phyloP scores from a whole-genome alignment of 2,797 vertebrate species.

The Pogonophryne albipinna region DNA sequence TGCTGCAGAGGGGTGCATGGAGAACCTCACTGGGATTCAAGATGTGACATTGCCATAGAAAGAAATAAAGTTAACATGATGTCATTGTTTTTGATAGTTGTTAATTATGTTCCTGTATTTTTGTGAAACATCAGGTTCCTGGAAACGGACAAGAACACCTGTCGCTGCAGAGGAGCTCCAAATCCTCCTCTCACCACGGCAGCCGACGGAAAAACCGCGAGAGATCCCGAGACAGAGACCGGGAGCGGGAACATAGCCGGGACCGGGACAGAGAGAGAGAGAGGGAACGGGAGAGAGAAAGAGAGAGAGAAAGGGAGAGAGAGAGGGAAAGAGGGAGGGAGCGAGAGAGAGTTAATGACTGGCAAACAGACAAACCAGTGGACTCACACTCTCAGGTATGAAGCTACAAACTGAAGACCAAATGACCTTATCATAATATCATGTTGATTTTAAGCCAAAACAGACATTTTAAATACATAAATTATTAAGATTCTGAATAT shows the following conservation, averaged over 20 bases:
- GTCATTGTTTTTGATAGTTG: not conserved
- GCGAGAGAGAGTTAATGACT: conserved; percentile 83
- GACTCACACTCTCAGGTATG: conserved; percentile 94
- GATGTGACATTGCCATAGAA: not conserved
- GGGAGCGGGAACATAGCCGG: conserved; percentile 75
- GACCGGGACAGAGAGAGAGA: conserved; percentile 82
- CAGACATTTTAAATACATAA: not conserved
- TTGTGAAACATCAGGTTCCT: conserved; percentile 85
- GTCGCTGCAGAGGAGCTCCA: conserved; percentile 91
- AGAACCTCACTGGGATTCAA: conserved; percentile 24
- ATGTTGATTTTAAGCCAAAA: not conserved
- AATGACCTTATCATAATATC: not conserved
- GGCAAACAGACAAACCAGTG: conserved; percentile 93
- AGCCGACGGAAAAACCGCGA: conserved; percentile 95
- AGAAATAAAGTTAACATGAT: not conserved
- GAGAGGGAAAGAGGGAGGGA: conserved; percentile 78
- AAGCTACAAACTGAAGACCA: not conserved
- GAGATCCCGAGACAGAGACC: conserved; percentile 86
- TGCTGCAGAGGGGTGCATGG: conserved; percentile 65
- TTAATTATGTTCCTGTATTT: not conserved
- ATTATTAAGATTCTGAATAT: not conserved
- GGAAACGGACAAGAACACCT: conserved; percentile 93
- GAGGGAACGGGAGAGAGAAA: conserved; percentile 76
- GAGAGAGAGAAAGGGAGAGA: conserved; percentile 77
- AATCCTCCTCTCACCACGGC: conserved; percentile 90